Percentiles rank a stretch among this genome's conserved stretches.
These are phyloP conservation scores for Gymnogyps californianus DNA, from an alignment of 2,113 vertebrate species.

Conservation along the genomic window DNA sequence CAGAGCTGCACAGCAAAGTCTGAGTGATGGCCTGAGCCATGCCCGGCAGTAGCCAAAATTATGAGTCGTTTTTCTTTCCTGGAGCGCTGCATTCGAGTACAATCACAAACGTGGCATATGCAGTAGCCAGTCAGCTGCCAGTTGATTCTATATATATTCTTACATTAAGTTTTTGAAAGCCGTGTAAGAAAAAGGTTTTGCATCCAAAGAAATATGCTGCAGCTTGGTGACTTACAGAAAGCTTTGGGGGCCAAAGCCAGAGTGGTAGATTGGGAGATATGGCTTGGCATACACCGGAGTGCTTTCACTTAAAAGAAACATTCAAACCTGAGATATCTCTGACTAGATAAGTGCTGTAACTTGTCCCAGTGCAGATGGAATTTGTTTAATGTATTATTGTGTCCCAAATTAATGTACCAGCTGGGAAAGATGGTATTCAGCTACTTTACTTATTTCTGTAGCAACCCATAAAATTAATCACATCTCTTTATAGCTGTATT, in stretches of 20 bases:
- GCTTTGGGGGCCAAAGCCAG: neutral
- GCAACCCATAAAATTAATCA: neutral
- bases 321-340: neutral
- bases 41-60: slow-evolving; percentile 28
- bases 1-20: neutral
- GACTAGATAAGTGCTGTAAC: neutral
- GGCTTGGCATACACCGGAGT: fast-evolving
- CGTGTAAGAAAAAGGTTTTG: neutral
- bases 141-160: slow-evolving; percentile 10
- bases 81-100: neutral
- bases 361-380: neutral
- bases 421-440: neutral
- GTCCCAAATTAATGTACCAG: neutral
- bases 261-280: neutral
- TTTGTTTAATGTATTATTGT: neutral
- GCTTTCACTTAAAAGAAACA: neutral
- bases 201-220: neutral
- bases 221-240: slow-evolving; percentile 9
- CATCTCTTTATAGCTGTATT: neutral
- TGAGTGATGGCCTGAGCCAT: slow-evolving; percentile 18
- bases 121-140: slow-evolving; percentile 41
- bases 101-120: neutral
- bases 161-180: slow-evolving; percentile 26
- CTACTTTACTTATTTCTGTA: neutral
- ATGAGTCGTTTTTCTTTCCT: slow-evolving; percentile 3